phyloP scores from a whole-genome alignment of 1,140 invertebrate genomes.

The Octopus sinensis region DNA sequence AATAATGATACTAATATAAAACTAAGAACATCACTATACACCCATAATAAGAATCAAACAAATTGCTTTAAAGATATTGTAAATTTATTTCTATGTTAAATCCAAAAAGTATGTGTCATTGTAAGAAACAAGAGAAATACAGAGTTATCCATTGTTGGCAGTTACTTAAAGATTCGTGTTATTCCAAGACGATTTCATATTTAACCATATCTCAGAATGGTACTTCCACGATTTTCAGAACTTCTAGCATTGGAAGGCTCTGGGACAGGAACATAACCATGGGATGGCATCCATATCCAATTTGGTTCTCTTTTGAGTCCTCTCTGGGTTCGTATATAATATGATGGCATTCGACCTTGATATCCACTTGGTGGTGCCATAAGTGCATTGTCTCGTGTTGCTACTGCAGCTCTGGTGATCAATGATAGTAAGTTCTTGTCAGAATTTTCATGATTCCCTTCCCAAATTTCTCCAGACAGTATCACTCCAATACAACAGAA shows the following conservation, averaged over 20 bases:
- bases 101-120: conserved; percentile 31
- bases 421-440: background rate
- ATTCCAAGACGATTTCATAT: background rate
- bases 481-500: conserved; percentile 1
- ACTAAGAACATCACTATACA: no score
- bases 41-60: no score
- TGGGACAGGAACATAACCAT: conserved; percentile 47
- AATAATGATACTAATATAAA: no score
- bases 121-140: background rate
- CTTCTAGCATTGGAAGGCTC: conserved; percentile 25
- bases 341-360: conserved; percentile 29
- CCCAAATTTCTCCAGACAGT: background rate
- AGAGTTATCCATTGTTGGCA: background rate
- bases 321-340: conserved; percentile 21
- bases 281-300: conserved; percentile 53
- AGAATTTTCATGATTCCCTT: background rate
- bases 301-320: conserved; percentile 36
- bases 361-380: conserved; percentile 36
- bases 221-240: conserved; percentile 19
- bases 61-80: no score
- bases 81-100: conserved; percentile 34
- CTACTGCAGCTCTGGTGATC: background rate
- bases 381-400: conserved; percentile 13
- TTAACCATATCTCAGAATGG: conserved; percentile 44
- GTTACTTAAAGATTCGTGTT: conserved; percentile 18